Percentiles rank a stretch among this genome's conserved stretches.
Conservation (phyloP, 2,113 vertebrate species). For the Pogonocichla stellata region DNA sequence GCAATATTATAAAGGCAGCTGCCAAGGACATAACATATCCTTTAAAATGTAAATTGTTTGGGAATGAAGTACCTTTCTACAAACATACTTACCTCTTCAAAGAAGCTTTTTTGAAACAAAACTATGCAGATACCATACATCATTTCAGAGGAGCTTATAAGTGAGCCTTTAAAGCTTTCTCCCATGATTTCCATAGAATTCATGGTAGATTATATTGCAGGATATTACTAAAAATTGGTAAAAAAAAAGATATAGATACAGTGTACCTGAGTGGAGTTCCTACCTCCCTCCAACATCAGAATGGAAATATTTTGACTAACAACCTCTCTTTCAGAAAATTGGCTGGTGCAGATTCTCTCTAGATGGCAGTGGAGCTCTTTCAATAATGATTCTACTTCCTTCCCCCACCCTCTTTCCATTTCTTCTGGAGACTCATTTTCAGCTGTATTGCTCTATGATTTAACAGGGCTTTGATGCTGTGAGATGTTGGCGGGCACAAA, state of each 20-base stretch:
- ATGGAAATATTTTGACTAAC: neutral
- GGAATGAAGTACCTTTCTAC: neutral
- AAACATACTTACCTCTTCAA: neutral
- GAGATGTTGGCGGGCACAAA: slow-evolving; percentile 74
- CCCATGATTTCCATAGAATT: neutral
- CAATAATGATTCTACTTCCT: neutral
- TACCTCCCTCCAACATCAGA: neutral
- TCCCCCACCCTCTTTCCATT: slow-evolving; percentile 37
- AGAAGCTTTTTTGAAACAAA: slow-evolving; percentile 1
- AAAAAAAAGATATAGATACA: neutral
- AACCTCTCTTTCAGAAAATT: neutral
- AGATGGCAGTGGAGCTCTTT: slow-evolving; percentile 77
- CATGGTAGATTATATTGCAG: neutral
- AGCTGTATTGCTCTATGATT: slow-evolving; percentile 64
- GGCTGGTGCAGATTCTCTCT: slow-evolving; percentile 7
- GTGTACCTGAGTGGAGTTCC: neutral
- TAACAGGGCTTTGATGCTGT: slow-evolving; percentile 74
- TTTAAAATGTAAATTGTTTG: slow-evolving; percentile 29
- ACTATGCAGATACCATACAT: neutral
- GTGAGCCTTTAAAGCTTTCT: neutral
- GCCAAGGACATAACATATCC: neutral
- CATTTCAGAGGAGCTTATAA: neutral
- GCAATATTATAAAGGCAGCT: neutral
- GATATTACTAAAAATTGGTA: neutral
- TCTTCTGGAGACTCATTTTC: slow-evolving; percentile 64